Percentiles rank a stretch among this genome's conserved stretches.
These are phyloP conservation scores for Schrankia costaestrigalis DNA, from an alignment of 2,888 invertebrate genomes.

Conservation along the genomic window DNA sequence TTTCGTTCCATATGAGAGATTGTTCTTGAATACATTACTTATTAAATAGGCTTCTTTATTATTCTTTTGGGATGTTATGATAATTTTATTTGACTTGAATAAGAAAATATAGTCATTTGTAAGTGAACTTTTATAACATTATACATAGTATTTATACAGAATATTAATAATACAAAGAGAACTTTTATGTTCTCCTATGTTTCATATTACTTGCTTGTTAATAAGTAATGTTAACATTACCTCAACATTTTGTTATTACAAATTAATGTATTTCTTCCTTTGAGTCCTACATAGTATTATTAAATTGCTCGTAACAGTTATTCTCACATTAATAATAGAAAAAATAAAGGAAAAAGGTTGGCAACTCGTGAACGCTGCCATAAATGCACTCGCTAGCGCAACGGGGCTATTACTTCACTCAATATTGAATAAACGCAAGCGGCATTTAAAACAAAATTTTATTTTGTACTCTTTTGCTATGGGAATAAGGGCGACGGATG, in stretches of 20 bases:
- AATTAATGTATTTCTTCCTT: no score
- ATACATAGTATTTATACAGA: no score
- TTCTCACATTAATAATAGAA: conserved; percentile 54
- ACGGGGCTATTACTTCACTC: conserved; percentile 59
- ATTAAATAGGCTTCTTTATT: neutral
- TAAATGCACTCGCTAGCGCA: conserved; percentile 79
- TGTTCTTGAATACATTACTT: neutral
- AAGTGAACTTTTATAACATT: no score
- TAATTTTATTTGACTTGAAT: no score
- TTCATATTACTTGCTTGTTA: no score
- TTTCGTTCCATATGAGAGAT: neutral
- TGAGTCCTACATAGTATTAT: conserved; percentile 36
- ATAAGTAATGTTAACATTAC: conserved; percentile 9
- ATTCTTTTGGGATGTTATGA: neutral
- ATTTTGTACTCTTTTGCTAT: conserved; percentile 33
- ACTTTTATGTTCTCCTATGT: no score
- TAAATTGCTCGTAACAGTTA: conserved; percentile 44
- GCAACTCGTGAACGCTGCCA: conserved; percentile 63
- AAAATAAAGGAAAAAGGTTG: conserved; percentile 63
- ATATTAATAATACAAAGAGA: neutral
- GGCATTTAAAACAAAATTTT: conserved; percentile 28
- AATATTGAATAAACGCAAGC: conserved; percentile 30
- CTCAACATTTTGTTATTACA: conserved; percentile 12
- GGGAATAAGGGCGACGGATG: conserved; percentile 51
- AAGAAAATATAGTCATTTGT: no score